phyloP scores from a whole-genome alignment of 2,888 invertebrate genomes.

The Dicyrtoma fusca region DNA sequence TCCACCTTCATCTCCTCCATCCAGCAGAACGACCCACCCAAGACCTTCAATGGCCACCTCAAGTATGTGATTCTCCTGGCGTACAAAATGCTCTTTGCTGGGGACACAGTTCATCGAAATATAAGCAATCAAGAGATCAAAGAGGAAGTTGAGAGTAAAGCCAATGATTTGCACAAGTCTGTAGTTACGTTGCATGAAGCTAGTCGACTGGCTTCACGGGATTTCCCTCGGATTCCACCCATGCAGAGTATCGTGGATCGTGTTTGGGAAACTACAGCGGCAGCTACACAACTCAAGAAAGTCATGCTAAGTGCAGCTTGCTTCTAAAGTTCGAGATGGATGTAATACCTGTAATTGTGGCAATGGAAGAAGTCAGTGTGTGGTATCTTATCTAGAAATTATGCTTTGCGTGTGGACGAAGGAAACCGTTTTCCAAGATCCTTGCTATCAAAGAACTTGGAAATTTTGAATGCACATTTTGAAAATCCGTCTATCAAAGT shows the following conservation, averaged over 20 bases:
- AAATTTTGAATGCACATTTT: too few relatives aligned
- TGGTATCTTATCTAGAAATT: too few relatives aligned
- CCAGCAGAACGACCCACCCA: conserved; percentile 90
- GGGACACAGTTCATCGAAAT: conserved; percentile 89
- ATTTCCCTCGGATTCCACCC: conserved; percentile 50
- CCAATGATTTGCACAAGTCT: conserved; percentile 52
- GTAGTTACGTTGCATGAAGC: conserved; percentile 49
- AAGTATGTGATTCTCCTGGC: conserved; percentile 94
- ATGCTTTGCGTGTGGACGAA: too few relatives aligned
- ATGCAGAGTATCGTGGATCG: conserved; percentile 52
- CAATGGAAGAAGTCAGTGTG: too few relatives aligned
- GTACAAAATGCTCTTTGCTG: conserved; percentile 90
- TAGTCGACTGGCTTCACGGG: conserved; percentile 47
- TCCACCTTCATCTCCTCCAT: conserved; percentile 90
- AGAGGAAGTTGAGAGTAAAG: conserved; percentile 47
- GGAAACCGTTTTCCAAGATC: too few relatives aligned
- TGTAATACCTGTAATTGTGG: too few relatives aligned
- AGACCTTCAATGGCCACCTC: conserved; percentile 86
- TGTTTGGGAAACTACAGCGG: conserved; percentile 47
- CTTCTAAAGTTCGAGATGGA: too few relatives aligned
- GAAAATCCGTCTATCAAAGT: too few relatives aligned
- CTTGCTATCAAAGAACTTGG: too few relatives aligned
- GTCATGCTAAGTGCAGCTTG: conserved; percentile 38
- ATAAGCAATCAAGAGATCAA: conserved; percentile 67
- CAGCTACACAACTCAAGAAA: conserved; percentile 52